Base-by-base conservation (phyloP, 2,797 vertebrate species). In the Fistularia tabacaria region DNA sequence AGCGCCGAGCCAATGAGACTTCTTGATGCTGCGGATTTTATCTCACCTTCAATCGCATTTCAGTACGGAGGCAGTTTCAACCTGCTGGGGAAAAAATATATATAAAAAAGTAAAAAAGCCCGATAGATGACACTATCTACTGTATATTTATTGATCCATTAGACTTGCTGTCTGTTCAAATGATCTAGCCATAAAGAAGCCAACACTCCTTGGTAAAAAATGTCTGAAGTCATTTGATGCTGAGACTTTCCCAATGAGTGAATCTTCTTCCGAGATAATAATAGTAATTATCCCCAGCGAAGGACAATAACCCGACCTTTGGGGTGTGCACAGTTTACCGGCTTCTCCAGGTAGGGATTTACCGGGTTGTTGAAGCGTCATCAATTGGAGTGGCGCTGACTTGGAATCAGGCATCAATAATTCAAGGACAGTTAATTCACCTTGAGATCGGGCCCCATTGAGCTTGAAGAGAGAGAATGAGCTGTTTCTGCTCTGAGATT, bases 381-480 rank as follows among this genome's bases (percentile, higher is more conserved):
- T 84, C 56, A 78, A 77, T 61, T 51, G 38, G 40, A 61, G 49
- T 9, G 13, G 50, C 48, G 57, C 57, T 1, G 62, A 69, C 69
- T 79, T 37, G 13, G 60, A 76, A 55, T 41, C 42, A 71, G 80
- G 50, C 79, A 80, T 88, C 66, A 80, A 83, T 84, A 82, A 87
- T 87, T 86, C 71, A 87, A 76, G 73, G 73, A 57, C 58, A 66
- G 66, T 81, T 83, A 82, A 87, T 80, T 87, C 76, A 84, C 81
- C 82, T 82, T 83, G 74, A 77, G 64, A 74, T 54, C 49, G 65
- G 46, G 69, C 71, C 71, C 75, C 36, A 6, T 54, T 49, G 72
- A 54, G 57, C 52, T 51, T 41, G 9, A 62, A 46, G 57, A 61
- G 14, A 38, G 46, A 71, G 44, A 61, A 49, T 57, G 54, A 73